A percentile compares a stretch with the other conserved stretches of the same genome.
These are phyloP conservation scores for Synergus gifuensis DNA, from an alignment of 2,888 invertebrate genomes.

Conservation along the genomic window DNA sequence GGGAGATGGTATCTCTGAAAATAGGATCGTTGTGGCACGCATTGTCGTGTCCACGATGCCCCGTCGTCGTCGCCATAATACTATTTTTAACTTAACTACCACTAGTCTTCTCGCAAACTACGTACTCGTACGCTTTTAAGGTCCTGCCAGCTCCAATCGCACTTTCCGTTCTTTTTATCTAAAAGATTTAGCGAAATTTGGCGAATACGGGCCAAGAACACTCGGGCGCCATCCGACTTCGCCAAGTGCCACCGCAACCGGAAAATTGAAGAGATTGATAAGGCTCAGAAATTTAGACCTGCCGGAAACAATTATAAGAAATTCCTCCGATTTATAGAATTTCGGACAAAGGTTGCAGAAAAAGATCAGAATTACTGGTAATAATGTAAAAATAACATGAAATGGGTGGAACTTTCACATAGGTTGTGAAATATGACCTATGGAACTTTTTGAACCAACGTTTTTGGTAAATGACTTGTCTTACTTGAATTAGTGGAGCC, in stretches of 20 bases:
- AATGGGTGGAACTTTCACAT: too few species aligned
- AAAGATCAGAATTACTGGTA: background rate
- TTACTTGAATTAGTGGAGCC: too few species aligned
- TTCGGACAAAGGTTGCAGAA: background rate
- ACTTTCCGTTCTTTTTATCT: conserved; percentile 16
- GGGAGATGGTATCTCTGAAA: conserved; percentile 74
- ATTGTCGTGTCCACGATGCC: conserved; percentile 49
- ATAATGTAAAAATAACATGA: too few species aligned
- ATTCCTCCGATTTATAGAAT: conserved; percentile 28
- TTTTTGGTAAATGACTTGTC: too few species aligned
- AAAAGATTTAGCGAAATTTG: background rate
- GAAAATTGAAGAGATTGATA: conserved; percentile 30
- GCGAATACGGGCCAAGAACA: conserved; percentile 25
- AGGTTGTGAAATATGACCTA: too few species aligned
- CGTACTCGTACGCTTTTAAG: conserved; percentile 3
- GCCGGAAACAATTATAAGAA: conserved; percentile 35
- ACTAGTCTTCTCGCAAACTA: background rate
- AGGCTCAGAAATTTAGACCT: conserved; percentile 16
- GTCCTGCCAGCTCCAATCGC: conserved; percentile 20
- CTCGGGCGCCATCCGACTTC: conserved; percentile 23
- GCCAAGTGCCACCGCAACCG: conserved; percentile 29
- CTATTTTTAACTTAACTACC: conserved; percentile 48
- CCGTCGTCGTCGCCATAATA: conserved; percentile 30
- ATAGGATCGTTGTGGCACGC: conserved; percentile 70
- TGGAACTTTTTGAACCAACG: too few species aligned